Conservation (phyloP, 2,797 vertebrate genomes). For the Acipenser transmontanus region DNA sequence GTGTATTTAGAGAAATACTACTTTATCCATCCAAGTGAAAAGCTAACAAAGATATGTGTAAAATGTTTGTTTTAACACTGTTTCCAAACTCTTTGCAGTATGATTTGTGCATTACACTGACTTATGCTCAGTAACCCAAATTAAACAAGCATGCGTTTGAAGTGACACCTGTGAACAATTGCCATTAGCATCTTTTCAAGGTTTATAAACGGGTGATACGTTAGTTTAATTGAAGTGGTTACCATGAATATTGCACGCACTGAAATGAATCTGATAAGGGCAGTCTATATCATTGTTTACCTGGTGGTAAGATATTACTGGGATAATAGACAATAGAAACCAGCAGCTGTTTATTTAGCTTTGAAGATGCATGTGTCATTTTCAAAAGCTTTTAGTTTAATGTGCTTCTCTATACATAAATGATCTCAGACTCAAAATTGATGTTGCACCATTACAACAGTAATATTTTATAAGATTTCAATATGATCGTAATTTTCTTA, state of each 20-base stretch:
- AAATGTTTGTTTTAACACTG: not conserved
- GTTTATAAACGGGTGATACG: not conserved
- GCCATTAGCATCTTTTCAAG: not conserved
- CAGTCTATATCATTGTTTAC: not conserved
- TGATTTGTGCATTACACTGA: not conserved
- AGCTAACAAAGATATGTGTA: not conserved
- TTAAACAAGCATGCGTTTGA: not conserved
- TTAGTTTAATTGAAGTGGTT: not conserved
- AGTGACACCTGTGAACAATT: constrained; percentile 4
- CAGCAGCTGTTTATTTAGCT: not conserved
- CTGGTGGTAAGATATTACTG: not conserved
- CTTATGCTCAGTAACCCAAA: not conserved
- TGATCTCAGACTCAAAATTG: not conserved
- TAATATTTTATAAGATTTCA: too few relatives aligned
- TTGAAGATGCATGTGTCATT: constrained; percentile 1
- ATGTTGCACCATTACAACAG: not conserved
- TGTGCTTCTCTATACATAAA: constrained; percentile 6
- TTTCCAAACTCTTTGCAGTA: not conserved
- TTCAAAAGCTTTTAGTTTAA: constrained; percentile 13
- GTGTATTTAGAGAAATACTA: not conserved
- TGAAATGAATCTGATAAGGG: not conserved
- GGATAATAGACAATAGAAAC: not conserved
- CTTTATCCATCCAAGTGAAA: not conserved
- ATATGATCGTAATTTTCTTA: too few relatives aligned
- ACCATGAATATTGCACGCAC: not conserved